Conservation (phyloP, 2,113 vertebrate species). For the Apistogramma diplotaenia region DNA sequence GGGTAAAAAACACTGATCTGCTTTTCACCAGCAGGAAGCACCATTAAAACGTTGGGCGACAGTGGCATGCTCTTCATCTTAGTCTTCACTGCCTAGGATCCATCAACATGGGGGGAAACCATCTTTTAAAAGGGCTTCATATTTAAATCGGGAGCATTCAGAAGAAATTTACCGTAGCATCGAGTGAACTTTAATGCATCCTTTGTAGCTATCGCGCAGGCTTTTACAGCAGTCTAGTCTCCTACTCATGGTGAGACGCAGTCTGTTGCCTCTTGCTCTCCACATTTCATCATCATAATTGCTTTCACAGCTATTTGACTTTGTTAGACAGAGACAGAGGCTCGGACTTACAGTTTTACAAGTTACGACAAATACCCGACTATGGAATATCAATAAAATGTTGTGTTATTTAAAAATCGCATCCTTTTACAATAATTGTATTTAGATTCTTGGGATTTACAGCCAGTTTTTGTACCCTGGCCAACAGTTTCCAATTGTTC, state of each 20-base stretch:
- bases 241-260: slow-evolving; percentile 1
- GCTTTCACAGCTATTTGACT: background rate
- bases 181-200: slow-evolving; percentile 51
- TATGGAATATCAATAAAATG: background rate
- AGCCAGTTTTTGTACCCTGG: background rate
- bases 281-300: background rate
- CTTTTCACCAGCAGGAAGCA: background rate
- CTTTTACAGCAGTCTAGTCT: slow-evolving; percentile 50
- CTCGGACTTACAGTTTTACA: background rate
- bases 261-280: slow-evolving; percentile 2
- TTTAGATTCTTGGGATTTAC: background rate
- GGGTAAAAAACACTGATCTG: background rate
- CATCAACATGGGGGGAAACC: slow-evolving; percentile 3
- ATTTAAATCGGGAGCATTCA: background rate
- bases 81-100: background rate
- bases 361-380: background rate
- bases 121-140: slow-evolving; percentile 29
- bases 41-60: accelerated
- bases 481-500: background rate
- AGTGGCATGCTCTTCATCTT: slow-evolving; percentile 5
- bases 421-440: background rate
- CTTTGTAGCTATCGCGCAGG: slow-evolving; percentile 32
- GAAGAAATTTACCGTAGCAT: slow-evolving; percentile 31
- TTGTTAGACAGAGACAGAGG: background rate
- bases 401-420: background rate